phyloP scores from a whole-genome alignment of 2,888 invertebrate species.

The Drosophila borborema region DNA sequence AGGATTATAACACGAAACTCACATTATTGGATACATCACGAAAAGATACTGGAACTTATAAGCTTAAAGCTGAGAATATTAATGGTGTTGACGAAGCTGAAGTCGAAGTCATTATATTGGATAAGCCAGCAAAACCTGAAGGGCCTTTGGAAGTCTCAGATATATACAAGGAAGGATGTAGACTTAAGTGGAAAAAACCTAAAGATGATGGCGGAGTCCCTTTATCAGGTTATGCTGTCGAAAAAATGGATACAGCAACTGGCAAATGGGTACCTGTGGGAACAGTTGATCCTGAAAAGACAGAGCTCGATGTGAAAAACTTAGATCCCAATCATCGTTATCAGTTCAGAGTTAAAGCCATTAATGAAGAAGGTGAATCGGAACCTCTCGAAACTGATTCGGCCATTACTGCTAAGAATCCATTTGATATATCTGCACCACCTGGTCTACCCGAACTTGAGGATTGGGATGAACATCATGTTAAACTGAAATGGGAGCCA shows the following conservation, averaged over 20 bases:
- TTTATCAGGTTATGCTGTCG: constrained; percentile 94
- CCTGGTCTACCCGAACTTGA: constrained; percentile 96
- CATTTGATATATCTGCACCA: constrained; percentile 94
- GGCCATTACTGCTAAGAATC: constrained; percentile 97
- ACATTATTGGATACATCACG: constrained; percentile 92
- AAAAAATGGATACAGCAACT: constrained; percentile 96
- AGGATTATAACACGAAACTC: constrained; percentile 96
- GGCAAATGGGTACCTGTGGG: constrained; percentile 96
- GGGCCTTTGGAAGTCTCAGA: constrained; percentile 96
- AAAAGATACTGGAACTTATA: constrained; percentile 95
- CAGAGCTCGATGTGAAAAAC: constrained; percentile 92
- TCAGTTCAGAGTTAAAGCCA: constrained; percentile 98
- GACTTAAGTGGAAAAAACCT: constrained; percentile 96
- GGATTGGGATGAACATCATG: constrained; percentile 96
- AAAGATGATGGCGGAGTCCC: constrained; percentile 98
- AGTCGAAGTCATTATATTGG: constrained; percentile 94
- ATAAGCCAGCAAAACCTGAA: constrained; percentile 87
- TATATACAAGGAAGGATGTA: constrained; percentile 97
- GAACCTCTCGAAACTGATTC: constrained; percentile 96
- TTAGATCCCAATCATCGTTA: constrained; percentile 98
- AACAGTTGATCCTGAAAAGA: constrained; percentile 92
- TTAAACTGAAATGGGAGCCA: constrained; percentile 95
- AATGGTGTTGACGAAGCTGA: constrained; percentile 97
- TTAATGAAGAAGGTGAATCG: constrained; percentile 98
- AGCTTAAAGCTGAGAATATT: constrained; percentile 95